Percentiles rank a stretch among this genome's conserved stretches.
Evolutionary conservation across 2,797 vertebrate species (phyloP).

Genomic region (Delichon dasypus): DNA sequence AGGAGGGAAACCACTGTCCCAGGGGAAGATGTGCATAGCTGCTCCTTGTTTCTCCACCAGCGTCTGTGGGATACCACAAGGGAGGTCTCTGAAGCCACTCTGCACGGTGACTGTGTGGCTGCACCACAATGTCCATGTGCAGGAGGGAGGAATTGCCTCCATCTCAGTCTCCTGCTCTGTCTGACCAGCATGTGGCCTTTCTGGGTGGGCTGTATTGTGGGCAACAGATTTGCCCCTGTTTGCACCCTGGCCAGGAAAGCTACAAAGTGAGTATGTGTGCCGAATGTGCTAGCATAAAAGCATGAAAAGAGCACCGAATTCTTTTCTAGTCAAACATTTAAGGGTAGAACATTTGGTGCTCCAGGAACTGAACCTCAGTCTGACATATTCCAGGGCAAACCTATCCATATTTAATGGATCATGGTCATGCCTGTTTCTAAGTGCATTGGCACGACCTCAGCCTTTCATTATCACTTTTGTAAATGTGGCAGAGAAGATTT

Average conservation of each 20-base stretch:
- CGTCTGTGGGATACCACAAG: neutral
- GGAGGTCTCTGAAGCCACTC: neutral
- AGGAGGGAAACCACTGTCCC: neutral
- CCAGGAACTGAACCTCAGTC: neutral
- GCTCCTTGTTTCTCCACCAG: neutral
- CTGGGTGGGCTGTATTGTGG: neutral
- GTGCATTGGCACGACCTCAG: neutral
- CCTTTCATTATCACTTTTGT: constrained; percentile 42
- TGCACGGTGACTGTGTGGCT: neutral
- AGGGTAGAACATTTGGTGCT: neutral
- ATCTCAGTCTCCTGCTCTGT: neutral
- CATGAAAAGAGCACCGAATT: neutral
- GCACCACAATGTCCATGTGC: rapidly evolving
- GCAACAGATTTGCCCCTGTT: neutral
- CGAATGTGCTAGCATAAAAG: neutral
- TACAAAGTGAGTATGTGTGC: neutral
- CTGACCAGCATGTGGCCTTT: neutral
- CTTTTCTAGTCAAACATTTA: constrained; percentile 5
- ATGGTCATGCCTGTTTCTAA: neutral
- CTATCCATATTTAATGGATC: neutral
- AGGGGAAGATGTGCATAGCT: neutral
- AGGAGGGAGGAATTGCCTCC: neutral
- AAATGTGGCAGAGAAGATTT: constrained; percentile 3
- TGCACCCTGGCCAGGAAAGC: neutral
- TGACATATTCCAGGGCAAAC: constrained; percentile 4